These are phyloP conservation scores for Capitulum mitella DNA, from an alignment of 2,888 invertebrate species.

Conservation along the genomic window DNA sequence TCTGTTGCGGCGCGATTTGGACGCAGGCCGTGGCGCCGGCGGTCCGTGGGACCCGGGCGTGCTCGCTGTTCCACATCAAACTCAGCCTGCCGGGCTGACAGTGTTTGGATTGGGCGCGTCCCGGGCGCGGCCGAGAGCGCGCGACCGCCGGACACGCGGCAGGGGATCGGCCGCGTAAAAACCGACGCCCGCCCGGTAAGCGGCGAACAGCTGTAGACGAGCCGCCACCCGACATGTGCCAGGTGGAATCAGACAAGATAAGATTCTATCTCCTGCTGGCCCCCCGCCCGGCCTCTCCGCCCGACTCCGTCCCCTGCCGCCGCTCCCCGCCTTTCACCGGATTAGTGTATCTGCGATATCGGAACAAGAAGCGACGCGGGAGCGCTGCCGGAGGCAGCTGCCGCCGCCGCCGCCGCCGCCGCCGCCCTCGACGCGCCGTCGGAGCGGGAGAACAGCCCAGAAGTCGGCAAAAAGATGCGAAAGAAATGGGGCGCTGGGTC, in stretches of 20 bases:
- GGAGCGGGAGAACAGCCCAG: not conserved
- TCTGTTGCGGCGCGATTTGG: too few species aligned
- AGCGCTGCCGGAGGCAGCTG: not conserved
- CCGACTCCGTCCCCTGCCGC: constrained; percentile 9
- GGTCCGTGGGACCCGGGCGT: too few species aligned
- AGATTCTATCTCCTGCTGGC: constrained; percentile 5
- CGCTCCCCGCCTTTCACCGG: not conserved
- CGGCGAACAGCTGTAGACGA: not conserved
- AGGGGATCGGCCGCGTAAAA: too few species aligned
- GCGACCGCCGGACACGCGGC: too few species aligned
- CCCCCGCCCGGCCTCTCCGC: constrained; percentile 5
- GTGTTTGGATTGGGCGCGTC: too few species aligned
- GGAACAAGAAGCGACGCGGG: not conserved
- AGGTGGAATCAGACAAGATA: not conserved
- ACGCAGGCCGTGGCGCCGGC: too few species aligned
- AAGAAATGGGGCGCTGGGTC: too few species aligned
- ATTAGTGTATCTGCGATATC: constrained; percentile 6
- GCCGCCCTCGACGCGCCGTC: too few species aligned
- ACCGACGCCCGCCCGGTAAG: not conserved
- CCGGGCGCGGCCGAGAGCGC: too few species aligned
- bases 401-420: constrained; percentile 28
- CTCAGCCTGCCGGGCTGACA: too few species aligned
- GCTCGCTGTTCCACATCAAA: too few species aligned
- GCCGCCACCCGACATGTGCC: not conserved
- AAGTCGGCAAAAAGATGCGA: not conserved